phyloP scores from a whole-genome alignment of 2,888 invertebrate species.

The Drosophila melanocephala region DNA sequence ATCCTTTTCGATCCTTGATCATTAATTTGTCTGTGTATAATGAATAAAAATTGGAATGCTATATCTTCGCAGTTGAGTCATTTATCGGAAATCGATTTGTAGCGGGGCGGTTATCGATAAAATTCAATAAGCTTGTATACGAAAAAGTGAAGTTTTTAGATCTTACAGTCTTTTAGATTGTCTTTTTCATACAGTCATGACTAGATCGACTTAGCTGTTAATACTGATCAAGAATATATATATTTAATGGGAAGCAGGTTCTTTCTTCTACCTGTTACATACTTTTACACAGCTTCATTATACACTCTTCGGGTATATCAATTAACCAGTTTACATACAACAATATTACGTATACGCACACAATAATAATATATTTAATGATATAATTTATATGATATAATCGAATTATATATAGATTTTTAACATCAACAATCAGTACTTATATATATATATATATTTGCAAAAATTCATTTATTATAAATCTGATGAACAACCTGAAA shows the following conservation, averaged over 20 bases:
- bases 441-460: not conserved
- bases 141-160: too few species aligned
- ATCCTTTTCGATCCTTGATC: not conserved
- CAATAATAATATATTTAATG: not conserved
- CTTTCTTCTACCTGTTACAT: not conserved
- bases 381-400: not conserved
- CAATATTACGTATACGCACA: not conserved
- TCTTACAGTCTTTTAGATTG: too few species aligned
- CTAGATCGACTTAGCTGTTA: too few species aligned
- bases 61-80: not conserved
- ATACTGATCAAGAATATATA: too few species aligned
- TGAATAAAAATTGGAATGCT: not conserved
- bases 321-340: not conserved
- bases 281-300: not conserved
- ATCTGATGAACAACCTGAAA: not conserved
- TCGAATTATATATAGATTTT: not conserved
- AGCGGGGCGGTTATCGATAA: accelerated
- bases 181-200: too few species aligned
- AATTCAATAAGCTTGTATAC: too few species aligned
- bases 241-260: not conserved
- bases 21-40: not conserved
- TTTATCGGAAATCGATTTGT: not conserved
- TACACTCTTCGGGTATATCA: not conserved
- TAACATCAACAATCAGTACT: too few species aligned
- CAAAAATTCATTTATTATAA: not conserved